Evolutionary conservation across 2,888 invertebrate genomes (phyloP), one percentile per base, ranked within the genome.

Genomic region (Melanostoma scalare): DNA sequence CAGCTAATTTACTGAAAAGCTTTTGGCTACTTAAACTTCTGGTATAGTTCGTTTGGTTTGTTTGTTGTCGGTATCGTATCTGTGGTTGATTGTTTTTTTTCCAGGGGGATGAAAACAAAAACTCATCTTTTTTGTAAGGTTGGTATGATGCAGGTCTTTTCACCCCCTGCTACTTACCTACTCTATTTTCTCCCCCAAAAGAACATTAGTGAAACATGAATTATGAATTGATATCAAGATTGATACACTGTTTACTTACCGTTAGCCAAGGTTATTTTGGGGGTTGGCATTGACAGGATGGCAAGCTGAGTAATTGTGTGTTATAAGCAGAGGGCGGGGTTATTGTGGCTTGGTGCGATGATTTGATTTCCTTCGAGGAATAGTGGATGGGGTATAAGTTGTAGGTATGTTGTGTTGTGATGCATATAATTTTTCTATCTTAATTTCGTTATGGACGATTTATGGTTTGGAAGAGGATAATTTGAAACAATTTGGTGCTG

Each of bases 221-320:
- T 90, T 90, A 90, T 90, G 90, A 90, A 91, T 90, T 91, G 90
- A 89, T 90, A 90, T 89, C 89, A 89, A 90, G 90, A 90, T 90
- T 89, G 89, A 90, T 90, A 63, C 69, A 31, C 65, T 86, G 71
- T 73, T 85, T 84, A 74, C 79, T 84, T 71, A 79, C 67, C 38
- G 71, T 44, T 74, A 38, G 31, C 9, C 56, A 55, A 38, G 55
- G 58, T 48, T 46, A 60, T 20, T 44, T 56, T 55, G 67, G 20
- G 55, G 48, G 74, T 68, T 73, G 69, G 63, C n/a, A 42, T 35
- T 61, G 71, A 63, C 42, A 58, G 33, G 60, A 61, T 72, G 61
- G 4, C 61, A 77, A 72, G 77, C 44, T 63, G 72, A 79, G 71
- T 76, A 72, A 72, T 80, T 78, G 65, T 77, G 77, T 81, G 76